These are phyloP conservation scores for Odontomyia ornata DNA, from an alignment of 2,888 invertebrate species.

Conservation along the genomic window DNA sequence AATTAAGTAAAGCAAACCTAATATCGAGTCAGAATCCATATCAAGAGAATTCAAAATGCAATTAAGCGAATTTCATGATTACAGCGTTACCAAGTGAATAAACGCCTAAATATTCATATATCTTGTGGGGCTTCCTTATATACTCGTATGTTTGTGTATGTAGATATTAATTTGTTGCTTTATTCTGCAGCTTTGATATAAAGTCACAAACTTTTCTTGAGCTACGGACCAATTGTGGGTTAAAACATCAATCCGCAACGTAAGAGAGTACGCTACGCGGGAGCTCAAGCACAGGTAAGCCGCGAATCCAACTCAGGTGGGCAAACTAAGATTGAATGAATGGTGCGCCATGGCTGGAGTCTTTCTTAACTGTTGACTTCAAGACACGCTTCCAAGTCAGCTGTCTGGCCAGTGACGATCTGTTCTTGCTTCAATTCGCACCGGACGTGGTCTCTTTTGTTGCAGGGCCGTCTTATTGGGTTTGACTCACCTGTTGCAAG, in stretches of 20 bases:
- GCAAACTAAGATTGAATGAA: constrained; percentile 36
- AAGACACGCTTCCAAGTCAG: constrained; percentile 39
- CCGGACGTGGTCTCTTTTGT: constrained; percentile 28
- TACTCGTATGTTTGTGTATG: too few species aligned
- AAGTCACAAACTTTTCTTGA: too few species aligned
- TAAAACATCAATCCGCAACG: neutral
- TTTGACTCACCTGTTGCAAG: constrained; percentile 31
- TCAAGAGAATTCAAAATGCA: too few species aligned
- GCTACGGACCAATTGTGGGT: constrained; percentile 10
- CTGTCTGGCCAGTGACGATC: constrained; percentile 39
- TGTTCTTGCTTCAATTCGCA: constrained; percentile 34
- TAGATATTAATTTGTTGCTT: too few species aligned
- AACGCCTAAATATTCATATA: too few species aligned
- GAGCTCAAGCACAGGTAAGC: constrained; percentile 33
- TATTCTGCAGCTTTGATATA: too few species aligned
- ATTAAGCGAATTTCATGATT: too few species aligned
- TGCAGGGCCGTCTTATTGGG: constrained; percentile 15
- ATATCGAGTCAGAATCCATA: too few species aligned
- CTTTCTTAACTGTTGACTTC: constrained; percentile 14
- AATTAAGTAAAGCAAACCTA: too few species aligned
- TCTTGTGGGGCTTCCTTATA: too few species aligned
- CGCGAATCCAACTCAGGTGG: constrained; percentile 25
- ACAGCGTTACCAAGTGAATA: too few species aligned
- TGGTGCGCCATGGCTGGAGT: constrained; percentile 12
- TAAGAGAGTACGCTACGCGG: neutral